Conservation (phyloP, 2,113 vertebrate genomes). For the Caranx melampygus region DNA sequence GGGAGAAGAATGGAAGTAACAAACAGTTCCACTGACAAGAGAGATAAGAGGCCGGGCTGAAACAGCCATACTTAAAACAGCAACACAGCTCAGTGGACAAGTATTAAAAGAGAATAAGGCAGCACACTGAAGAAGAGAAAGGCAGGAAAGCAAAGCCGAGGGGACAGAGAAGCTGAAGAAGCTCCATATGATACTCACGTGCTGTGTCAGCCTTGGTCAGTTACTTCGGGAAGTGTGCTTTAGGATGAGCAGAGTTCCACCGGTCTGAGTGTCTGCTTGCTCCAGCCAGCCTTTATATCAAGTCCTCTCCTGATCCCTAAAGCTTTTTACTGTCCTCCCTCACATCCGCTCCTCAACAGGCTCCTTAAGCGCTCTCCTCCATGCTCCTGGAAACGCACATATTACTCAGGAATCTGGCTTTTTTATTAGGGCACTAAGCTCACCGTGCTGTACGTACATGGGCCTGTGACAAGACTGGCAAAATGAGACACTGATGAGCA, state of each 20-base stretch:
- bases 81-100: background rate
- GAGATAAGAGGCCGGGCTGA: conserved; percentile 42
- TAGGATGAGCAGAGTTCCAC: conserved; percentile 57
- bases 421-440: conserved; percentile 43
- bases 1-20: conserved; percentile 15
- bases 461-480: conserved; percentile 8
- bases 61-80: conserved; percentile 24
- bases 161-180: conserved; percentile 15
- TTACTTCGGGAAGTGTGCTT: conserved; percentile 46
- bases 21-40: conserved; percentile 25
- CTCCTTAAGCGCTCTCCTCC: conserved; percentile 57
- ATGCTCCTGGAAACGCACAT: conserved; percentile 74
- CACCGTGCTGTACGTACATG: background rate
- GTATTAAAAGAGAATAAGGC: background rate
- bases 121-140: conserved; percentile 2
- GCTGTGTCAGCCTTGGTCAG: conserved; percentile 47
- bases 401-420: conserved; percentile 57
- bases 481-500: background rate
- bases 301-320: conserved; percentile 48
- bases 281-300: conserved; percentile 73
- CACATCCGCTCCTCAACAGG: conserved; percentile 70
- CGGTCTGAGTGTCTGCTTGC: conserved; percentile 58
- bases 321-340: conserved; percentile 70
- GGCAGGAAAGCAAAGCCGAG: background rate
- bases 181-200: conserved; percentile 63